These are phyloP conservation scores for Bactericera cockerelli DNA, from an alignment of 1,140 invertebrate species.

Conservation along the genomic window DNA sequence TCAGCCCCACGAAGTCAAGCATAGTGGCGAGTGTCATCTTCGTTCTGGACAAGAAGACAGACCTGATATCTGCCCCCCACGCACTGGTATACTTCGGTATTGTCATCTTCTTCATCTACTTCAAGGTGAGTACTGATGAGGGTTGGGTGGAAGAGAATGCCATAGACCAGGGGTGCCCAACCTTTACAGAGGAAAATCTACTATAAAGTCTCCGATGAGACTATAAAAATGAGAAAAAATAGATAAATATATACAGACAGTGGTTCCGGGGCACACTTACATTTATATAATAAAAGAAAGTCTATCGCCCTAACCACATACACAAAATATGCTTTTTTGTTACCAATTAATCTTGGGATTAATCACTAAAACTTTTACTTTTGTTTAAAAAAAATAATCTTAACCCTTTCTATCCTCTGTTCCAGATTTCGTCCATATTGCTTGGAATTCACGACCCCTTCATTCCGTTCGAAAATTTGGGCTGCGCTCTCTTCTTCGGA, in stretches of 20 bases:
- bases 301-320: no score
- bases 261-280: no score
- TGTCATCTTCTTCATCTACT: conserved; percentile 98
- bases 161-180: no score
- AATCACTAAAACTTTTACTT: no score
- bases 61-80: conserved; percentile 90
- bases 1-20: conserved; percentile 90
- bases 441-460: conserved; percentile 97
- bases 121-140: conserved; percentile 49
- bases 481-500: conserved; percentile 92
- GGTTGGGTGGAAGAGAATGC: no score
- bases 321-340: no score
- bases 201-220: background rate
- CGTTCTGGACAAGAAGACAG: conserved; percentile 90
- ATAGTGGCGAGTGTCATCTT: conserved; percentile 90
- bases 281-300: background rate
- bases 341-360: no score
- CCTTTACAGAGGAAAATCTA: no score
- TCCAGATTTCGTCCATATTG: conserved; percentile 77
- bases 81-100: conserved; percentile 94
- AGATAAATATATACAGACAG: no score
- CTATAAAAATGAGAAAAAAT: background rate
- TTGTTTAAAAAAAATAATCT: no score
- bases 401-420: conserved; percentile 21
- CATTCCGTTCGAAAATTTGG: conserved; percentile 94